A percentile compares a stretch with the other conserved stretches of the same genome.
Evolutionary conservation across 2,888 invertebrate genomes (phyloP).

Genomic region (Morinoia aosen): DNA sequence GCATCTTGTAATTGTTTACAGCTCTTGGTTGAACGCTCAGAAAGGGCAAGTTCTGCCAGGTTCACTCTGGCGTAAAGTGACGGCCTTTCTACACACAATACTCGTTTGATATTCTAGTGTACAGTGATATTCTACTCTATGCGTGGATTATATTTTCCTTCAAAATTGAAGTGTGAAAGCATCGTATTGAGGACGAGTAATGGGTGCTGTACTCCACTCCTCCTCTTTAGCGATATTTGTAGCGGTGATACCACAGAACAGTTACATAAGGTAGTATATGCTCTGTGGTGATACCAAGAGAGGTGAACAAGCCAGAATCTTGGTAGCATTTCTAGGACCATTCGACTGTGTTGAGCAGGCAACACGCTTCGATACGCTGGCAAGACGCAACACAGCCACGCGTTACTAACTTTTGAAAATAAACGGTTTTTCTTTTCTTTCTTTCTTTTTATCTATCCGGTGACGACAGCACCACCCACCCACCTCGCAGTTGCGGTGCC

Average conservation of each 20-base stretch:
- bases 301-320: background rate
- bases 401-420: background rate
- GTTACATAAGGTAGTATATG: too few species aligned
- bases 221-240: background rate
- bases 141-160: background rate
- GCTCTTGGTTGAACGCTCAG: background rate
- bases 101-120: background rate
- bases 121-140: background rate
- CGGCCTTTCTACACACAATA: background rate
- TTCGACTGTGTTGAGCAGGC: background rate
- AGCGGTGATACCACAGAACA: background rate
- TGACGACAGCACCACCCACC: too few species aligned
- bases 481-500: too few species aligned
- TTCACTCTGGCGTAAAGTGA: background rate
- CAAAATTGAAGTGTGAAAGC: background rate
- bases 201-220: background rate
- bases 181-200: background rate
- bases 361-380: background rate
- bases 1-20: background rate
- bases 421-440: too few species aligned
- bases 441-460: too few species aligned
- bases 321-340: background rate
- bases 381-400: background rate
- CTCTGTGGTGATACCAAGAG: background rate
- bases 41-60: background rate